Evolutionary conservation across 2,113 vertebrate genomes (phyloP).

Genomic region (Nycticebus coucang): DNA sequence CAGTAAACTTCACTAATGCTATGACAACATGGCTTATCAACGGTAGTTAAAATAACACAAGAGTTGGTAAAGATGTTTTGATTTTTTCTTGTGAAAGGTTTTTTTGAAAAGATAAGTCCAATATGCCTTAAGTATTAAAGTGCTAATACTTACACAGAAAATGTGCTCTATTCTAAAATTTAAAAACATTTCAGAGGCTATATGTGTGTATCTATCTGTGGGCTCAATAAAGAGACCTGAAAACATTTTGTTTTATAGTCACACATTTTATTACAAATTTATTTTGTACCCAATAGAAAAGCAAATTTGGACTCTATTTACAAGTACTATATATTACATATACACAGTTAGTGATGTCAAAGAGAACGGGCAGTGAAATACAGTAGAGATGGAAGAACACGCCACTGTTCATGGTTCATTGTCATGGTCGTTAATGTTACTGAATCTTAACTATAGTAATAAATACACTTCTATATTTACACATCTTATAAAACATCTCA

Average conservation of each 20-base stretch:
- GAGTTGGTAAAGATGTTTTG: constrained; percentile 38
- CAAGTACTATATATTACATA: constrained; percentile 88
- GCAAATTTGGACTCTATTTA: constrained; percentile 87
- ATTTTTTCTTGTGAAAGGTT: constrained; percentile 47
- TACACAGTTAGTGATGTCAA: constrained; percentile 86
- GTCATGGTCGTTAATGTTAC: constrained; percentile 81
- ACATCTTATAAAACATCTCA: constrained; percentile 87
- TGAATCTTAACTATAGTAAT: constrained; percentile 87
- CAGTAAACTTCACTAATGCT: background rate
- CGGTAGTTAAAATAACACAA: constrained; percentile 37
- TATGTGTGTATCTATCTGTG: constrained; percentile 35
- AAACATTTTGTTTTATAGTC: constrained; percentile 76
- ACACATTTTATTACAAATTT: constrained; percentile 89
- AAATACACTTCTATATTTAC: constrained; percentile 94
- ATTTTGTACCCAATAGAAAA: constrained; percentile 86
- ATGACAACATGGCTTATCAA: background rate
- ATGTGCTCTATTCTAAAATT: background rate
- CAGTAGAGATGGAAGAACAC: constrained; percentile 83
- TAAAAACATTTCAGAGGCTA: constrained; percentile 19
- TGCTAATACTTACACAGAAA: constrained; percentile 31
- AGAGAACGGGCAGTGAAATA: constrained; percentile 80
- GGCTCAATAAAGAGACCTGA: constrained; percentile 69
- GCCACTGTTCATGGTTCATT: constrained; percentile 86
- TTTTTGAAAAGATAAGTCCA: constrained; percentile 43
- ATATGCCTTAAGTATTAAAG: constrained; percentile 12